These are phyloP conservation scores for Sarcoramphus papa DNA, from an alignment of 2,797 vertebrate species.

Conservation along the genomic window DNA sequence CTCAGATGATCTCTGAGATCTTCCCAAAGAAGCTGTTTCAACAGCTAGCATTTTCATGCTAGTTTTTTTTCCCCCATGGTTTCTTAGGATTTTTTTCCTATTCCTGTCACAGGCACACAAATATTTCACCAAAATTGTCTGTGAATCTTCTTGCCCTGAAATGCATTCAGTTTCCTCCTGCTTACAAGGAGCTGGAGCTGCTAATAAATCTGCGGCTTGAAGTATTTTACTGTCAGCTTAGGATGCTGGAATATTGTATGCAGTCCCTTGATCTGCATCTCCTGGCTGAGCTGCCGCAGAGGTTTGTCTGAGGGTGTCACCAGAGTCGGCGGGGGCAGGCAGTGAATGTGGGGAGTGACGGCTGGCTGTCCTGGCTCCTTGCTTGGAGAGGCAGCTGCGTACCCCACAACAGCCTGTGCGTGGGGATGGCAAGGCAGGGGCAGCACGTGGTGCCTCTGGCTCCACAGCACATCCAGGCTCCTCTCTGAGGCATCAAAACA, in stretches of 20 bases:
- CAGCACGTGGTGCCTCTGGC: not conserved
- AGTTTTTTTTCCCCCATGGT: fast-evolving
- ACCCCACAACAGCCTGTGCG: not conserved
- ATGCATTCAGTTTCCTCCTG: not conserved
- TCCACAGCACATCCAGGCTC: not conserved
- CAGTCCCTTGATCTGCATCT: not conserved
- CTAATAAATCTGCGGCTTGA: not conserved
- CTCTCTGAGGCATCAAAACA: not conserved
- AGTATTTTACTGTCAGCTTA: not conserved
- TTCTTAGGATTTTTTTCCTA: not conserved
- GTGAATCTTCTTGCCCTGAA: not conserved
- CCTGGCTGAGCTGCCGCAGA: not conserved
- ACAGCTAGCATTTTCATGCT: not conserved
- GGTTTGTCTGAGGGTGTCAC: not conserved
- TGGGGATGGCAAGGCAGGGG: not conserved
- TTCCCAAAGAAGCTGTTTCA: not conserved
- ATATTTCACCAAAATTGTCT: not conserved
- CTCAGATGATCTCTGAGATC: not conserved
- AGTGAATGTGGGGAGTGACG: not conserved
- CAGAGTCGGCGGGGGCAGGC: not conserved
- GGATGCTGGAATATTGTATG: not conserved
- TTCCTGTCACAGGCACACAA: not conserved
- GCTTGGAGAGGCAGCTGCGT: too few species aligned
- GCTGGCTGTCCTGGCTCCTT: not conserved
- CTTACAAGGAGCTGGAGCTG: not conserved